phyloP scores from a whole-genome alignment of 1,140 invertebrate species.

The Hycleus cichorii region DNA sequence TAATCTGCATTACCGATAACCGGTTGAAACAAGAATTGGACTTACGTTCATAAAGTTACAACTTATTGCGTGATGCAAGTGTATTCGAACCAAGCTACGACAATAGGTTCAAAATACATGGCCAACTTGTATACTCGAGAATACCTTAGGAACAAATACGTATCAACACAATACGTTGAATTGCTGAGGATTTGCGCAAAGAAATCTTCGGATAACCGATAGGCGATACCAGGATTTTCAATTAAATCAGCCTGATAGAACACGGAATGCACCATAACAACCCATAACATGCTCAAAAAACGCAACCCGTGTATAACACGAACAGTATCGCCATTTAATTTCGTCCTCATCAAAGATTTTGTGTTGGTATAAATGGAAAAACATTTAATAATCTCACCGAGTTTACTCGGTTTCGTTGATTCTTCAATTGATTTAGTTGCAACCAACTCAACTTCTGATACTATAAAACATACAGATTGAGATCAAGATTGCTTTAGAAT shows the following conservation, averaged over 20 bases:
- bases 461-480: not conserved
- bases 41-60: too few relatives aligned
- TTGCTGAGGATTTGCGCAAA: conserved; percentile 40
- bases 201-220: conserved; percentile 35
- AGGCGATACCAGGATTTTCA: conserved; percentile 32
- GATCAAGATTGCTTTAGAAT: not conserved
- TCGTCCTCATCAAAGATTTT: conserved; percentile 31
- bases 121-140: not conserved
- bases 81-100: not conserved
- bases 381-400: conserved; percentile 36
- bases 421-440: not conserved
- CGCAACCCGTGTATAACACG: conserved; percentile 41
- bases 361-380: conserved; percentile 43
- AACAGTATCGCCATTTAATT: conserved; percentile 29
- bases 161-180: conserved; percentile 44
- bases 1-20: too few relatives aligned
- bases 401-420: not conserved
- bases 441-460: conserved; percentile 17
- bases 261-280: conserved; percentile 42
- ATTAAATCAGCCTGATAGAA: conserved; percentile 41
- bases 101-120: not conserved
- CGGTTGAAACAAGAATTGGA: too few relatives aligned
- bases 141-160: conserved; percentile 42
- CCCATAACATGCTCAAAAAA: conserved; percentile 47
- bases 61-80: too few relatives aligned